Conservation (phyloP, 2,888 invertebrate genomes). For the Andrena flavipes region DNA sequence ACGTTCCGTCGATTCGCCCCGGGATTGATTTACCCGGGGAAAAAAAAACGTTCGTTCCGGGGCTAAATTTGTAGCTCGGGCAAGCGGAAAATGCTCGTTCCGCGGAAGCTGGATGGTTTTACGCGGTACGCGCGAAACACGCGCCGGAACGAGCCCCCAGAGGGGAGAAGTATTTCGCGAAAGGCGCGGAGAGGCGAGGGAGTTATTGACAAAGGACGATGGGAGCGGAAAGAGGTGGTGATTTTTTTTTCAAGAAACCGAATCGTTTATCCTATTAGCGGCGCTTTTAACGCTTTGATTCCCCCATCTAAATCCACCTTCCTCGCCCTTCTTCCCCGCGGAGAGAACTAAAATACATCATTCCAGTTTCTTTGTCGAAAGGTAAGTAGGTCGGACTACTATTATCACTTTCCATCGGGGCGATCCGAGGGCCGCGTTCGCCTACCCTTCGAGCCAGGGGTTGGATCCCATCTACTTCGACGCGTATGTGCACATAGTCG, state of each 20-base stretch:
- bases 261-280: constrained; percentile 67
- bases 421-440: constrained; percentile 42
- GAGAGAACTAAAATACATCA: constrained; percentile 63
- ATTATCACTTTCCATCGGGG: constrained; percentile 72
- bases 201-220: not conserved
- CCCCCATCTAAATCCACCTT: too few relatives aligned
- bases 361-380: constrained; percentile 59
- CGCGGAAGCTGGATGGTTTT: constrained; percentile 8
- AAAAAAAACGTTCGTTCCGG: not conserved
- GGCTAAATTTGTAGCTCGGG: constrained; percentile 5
- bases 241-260: constrained; percentile 43
- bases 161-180: not conserved
- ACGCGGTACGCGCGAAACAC: not conserved
- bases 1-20: not conserved
- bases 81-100: not conserved
- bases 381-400: constrained; percentile 70
- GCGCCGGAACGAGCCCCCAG: not conserved
- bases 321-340: not conserved
- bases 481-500: not conserved
- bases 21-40: not conserved
- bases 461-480: not conserved
- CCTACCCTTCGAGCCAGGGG: not conserved
- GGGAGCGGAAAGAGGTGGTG: not conserved
- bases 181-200: not conserved
- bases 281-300: constrained; percentile 70